Evolutionary conservation across 2,113 vertebrate species (phyloP).

Genomic region (Mandrillus leucophaeus): DNA sequence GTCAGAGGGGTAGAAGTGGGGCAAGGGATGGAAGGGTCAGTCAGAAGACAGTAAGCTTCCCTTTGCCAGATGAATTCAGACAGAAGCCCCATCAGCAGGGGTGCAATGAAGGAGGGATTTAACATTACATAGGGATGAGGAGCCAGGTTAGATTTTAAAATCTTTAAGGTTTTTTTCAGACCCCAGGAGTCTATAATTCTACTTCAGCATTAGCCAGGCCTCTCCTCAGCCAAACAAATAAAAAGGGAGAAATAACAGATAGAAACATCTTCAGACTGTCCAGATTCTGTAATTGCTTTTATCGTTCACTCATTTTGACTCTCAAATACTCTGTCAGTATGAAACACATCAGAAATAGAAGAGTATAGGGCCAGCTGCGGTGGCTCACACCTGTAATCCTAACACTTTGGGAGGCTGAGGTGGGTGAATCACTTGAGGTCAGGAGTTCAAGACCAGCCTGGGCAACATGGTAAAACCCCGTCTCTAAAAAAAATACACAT

Average conservation of each 20-base stretch:
- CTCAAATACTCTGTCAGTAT: background rate
- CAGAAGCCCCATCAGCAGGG: rapidly evolving
- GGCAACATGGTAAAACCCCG: no score
- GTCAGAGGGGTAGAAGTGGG: background rate
- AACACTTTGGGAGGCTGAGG: no score
- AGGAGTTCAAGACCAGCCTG: no score
- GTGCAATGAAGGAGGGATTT: background rate
- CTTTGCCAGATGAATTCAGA: background rate
- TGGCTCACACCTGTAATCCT: no score
- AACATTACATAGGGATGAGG: background rate
- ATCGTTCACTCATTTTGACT: background rate
- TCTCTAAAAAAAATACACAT: no score
- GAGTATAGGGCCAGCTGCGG: background rate
- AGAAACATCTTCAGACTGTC: background rate
- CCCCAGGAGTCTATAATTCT: background rate
- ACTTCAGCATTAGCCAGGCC: background rate
- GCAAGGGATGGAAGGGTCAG: background rate
- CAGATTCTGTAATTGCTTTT: background rate
- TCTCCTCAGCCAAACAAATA: background rate
- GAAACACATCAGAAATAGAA: background rate
- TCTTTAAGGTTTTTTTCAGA: background rate
- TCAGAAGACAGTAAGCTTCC: background rate
- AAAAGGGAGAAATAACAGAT: background rate
- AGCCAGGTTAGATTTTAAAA: background rate
- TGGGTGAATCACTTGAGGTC: no score